Evolutionary conservation across 2,113 vertebrate species (phyloP).

Genomic region (Hemichromis elongatus): DNA sequence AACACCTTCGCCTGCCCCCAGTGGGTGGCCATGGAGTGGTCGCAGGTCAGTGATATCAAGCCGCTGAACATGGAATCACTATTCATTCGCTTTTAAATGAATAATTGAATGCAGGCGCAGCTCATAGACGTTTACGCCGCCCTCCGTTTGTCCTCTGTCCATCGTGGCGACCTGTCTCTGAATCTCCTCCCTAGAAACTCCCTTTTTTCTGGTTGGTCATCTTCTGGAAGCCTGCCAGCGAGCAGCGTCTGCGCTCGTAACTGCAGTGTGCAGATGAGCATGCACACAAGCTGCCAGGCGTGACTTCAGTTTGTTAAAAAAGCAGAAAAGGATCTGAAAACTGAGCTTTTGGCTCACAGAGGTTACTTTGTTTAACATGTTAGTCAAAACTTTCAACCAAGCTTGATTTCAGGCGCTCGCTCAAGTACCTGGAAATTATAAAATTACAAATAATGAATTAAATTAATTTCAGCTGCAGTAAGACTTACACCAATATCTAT

Average conservation of each 20-base stretch:
- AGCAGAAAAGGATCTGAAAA: no score
- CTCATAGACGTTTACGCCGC: background rate
- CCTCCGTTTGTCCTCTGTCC: no score
- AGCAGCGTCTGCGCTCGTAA: no score
- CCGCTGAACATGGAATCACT: background rate
- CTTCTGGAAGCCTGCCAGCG: no score
- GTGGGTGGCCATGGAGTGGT: slow-evolving; percentile 95
- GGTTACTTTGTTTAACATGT: background rate
- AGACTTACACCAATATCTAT: background rate
- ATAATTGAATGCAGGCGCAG: background rate
- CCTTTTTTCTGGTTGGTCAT: no score
- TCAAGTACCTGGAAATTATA: background rate
- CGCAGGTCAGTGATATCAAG: slow-evolving; percentile 76
- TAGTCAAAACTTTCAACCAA: background rate
- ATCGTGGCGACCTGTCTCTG: no score
- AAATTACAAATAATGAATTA: background rate
- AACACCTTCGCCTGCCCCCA: slow-evolving; percentile 87
- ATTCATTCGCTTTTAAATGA: background rate
- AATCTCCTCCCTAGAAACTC: no score
- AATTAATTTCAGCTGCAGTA: background rate
- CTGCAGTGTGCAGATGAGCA: no score
- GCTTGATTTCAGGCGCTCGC: background rate
- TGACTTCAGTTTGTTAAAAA: no score
- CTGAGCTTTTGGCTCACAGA: no score
- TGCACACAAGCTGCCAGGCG: no score